phyloP scores from a whole-genome alignment of 2,888 invertebrate species.

The Drosophila limbata region DNA sequence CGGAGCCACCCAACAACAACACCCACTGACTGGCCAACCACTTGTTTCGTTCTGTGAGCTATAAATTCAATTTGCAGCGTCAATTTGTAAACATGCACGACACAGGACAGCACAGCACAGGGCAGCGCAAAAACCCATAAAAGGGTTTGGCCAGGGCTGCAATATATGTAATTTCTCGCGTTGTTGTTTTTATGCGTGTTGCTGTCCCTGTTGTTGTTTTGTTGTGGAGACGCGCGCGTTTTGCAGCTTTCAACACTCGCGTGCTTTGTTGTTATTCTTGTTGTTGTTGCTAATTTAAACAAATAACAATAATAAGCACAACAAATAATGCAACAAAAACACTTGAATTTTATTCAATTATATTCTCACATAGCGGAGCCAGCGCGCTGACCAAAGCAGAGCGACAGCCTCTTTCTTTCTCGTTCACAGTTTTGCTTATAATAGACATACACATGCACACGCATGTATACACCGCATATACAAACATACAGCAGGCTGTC shows the following conservation, averaged over 20 bases:
- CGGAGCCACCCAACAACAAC: constrained; percentile 11
- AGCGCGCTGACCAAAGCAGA: constrained; percentile 35
- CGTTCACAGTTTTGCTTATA: constrained; percentile 38
- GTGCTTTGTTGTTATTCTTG: constrained; percentile 43
- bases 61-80: constrained; percentile 71
- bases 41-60: constrained; percentile 54
- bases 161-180: constrained; percentile 18
- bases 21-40: constrained; percentile 53
- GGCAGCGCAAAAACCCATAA: constrained; percentile 44
- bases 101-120: constrained; percentile 35
- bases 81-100: constrained; percentile 74
- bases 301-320: constrained; percentile 77
- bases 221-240: constrained; percentile 54
- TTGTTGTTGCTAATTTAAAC: constrained; percentile 74
- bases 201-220: constrained; percentile 25
- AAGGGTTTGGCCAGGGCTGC: constrained; percentile 75
- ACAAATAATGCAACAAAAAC: constrained; percentile 78
- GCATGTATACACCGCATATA: constrained; percentile 2
- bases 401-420: constrained; percentile 53
- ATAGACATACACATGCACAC: constrained; percentile 19
- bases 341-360: constrained; percentile 79
- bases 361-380: constrained; percentile 58
- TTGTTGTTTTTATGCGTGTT: constrained; percentile 25
- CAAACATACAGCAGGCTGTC: constrained; percentile 38
- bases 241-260: constrained; percentile 57